phyloP scores from a whole-genome alignment of 2,113 vertebrate genomes.

The Chaenocephalus aceratus region DNA sequence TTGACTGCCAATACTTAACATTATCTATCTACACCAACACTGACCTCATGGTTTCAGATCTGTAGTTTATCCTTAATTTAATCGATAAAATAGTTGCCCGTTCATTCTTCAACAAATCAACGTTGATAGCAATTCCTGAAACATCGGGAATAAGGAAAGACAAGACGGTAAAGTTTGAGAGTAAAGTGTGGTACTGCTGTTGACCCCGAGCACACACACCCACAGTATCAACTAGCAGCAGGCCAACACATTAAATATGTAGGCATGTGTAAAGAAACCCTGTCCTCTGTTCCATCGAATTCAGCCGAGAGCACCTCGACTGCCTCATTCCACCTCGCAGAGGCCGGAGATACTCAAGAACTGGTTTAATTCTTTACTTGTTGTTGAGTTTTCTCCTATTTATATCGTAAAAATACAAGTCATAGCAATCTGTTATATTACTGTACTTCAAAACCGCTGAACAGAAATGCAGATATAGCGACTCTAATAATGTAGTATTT shows the following conservation, averaged over 20 bases:
- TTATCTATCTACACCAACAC: not conserved
- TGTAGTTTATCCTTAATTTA: not conserved
- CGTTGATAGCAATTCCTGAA: too few species aligned
- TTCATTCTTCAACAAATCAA: too few species aligned
- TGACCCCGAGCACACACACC: slow-evolving; percentile 31
- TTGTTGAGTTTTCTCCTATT: not conserved
- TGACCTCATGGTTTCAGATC: not conserved
- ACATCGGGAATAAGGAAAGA: not conserved
- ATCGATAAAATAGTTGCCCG: too few species aligned
- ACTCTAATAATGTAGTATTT: not conserved
- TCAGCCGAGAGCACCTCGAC: slow-evolving; percentile 51
- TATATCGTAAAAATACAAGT: not conserved
- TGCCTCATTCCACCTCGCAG: slow-evolving; percentile 1
- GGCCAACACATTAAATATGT: slow-evolving; percentile 76
- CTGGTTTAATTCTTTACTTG: not conserved
- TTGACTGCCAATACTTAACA: not conserved
- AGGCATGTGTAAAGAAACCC: slow-evolving; percentile 74
- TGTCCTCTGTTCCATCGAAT: slow-evolving; percentile 52
- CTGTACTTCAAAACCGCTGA: not conserved
- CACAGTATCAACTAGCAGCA: slow-evolving; percentile 45
- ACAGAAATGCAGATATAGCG: not conserved
- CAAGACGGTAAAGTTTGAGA: not conserved
- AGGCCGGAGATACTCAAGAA: slow-evolving; percentile 27
- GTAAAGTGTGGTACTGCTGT: not conserved
- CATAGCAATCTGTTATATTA: too few species aligned